Percentiles rank a stretch among this genome's conserved stretches.
phyloP scores from a whole-genome alignment of 1,140 invertebrate genomes.

The Hylyphantes graminicola region DNA sequence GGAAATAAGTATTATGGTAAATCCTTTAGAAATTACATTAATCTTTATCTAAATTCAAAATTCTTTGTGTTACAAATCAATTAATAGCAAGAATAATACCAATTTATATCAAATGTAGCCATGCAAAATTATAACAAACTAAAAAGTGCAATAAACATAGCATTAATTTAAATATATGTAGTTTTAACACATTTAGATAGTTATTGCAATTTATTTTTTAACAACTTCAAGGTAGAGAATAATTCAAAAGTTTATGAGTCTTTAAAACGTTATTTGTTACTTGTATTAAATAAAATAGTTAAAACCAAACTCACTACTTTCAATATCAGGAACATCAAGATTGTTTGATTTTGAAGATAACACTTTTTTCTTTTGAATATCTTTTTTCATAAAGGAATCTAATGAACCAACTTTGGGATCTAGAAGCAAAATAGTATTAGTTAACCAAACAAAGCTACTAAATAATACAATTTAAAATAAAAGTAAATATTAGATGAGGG shows the following conservation, averaged over 20 bases:
- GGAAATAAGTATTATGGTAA: not conserved
- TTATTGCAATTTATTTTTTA: not conserved
- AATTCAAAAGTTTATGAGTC: not conserved
- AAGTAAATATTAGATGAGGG: too few species aligned
- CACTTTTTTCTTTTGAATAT: not conserved
- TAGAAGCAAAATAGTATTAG: not conserved
- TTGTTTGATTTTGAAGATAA: not conserved
- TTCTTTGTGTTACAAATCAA: not conserved
- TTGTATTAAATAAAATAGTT: not conserved
- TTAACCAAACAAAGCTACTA: too few species aligned
- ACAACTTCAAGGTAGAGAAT: not conserved
- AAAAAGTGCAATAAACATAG: not conserved
- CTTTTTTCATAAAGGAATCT: conserved; percentile 17
- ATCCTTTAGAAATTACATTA: not conserved
- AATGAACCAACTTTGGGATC: conserved; percentile 3
- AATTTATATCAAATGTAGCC: not conserved
- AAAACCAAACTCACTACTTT: conserved; percentile 8
- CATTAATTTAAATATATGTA: too few species aligned
- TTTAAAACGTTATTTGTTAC: not conserved
- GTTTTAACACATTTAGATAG: too few species aligned
- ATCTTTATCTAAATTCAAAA: not conserved
- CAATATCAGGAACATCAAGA: conserved; percentile 18
- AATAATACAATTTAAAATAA: too few species aligned
- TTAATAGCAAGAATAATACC: not conserved
- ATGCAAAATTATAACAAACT: not conserved